phyloP scores from a whole-genome alignment of 2,888 invertebrate genomes.

The Perizoma affinitatum region DNA sequence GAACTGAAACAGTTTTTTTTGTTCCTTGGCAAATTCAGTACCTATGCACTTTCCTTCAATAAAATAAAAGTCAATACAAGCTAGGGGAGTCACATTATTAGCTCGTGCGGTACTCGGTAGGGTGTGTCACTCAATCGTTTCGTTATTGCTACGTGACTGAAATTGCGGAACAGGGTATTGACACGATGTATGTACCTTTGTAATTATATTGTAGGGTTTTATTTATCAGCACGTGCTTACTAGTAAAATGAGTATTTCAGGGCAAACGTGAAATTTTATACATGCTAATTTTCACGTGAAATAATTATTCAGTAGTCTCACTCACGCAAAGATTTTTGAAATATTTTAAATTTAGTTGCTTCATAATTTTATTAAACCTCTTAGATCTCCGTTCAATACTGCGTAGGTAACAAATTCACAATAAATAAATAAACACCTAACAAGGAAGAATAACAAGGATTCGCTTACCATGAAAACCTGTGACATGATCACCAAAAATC shows the following conservation, averaged over 20 bases:
- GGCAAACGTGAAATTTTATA: too few species aligned
- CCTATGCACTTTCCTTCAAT: slow-evolving; percentile 17
- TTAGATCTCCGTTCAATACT: too few species aligned
- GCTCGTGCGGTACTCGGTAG: slow-evolving; percentile 49
- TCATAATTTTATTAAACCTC: too few species aligned
- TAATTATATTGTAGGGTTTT: slow-evolving; percentile 19
- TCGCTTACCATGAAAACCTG: too few species aligned
- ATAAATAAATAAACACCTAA: too few species aligned
- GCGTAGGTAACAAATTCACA: too few species aligned
- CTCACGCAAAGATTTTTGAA: too few species aligned
- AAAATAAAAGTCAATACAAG: slow-evolving; percentile 39
- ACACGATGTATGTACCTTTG: slow-evolving; percentile 13
- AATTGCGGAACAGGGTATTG: slow-evolving; percentile 47
- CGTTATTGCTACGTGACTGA: slow-evolving; percentile 76
- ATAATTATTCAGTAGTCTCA: too few species aligned
- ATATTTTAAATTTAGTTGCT: too few species aligned
- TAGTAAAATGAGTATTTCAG: background rate
- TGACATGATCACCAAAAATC: too few species aligned
- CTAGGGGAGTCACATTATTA: slow-evolving; percentile 57
- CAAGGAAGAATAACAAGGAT: too few species aligned
- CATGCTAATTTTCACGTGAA: background rate
- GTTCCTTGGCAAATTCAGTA: background rate
- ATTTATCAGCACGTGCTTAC: background rate
- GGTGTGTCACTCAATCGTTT: slow-evolving; percentile 75
- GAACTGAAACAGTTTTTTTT: too few species aligned